Percentiles rank a stretch among this genome's conserved stretches.
These are phyloP conservation scores for Leptatherina wallacei DNA, from an alignment of 2,797 vertebrate species.

Conservation along the genomic window DNA sequence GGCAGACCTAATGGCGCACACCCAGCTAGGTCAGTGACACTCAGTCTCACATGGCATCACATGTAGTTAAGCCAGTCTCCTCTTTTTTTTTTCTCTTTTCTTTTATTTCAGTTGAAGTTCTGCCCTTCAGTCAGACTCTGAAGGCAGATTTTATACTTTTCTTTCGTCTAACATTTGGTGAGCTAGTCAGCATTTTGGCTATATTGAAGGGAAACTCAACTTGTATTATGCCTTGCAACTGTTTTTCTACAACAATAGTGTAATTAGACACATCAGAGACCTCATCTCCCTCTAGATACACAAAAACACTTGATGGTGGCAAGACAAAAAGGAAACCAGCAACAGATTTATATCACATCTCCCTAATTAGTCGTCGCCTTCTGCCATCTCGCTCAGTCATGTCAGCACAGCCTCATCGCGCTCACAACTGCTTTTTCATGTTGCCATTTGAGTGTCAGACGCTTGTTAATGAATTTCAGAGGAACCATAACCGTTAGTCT, in stretches of 20 bases:
- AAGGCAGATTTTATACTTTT: neutral
- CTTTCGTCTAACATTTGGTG: conserved; percentile 1
- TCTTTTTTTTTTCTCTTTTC: neutral
- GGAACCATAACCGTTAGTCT: conserved; percentile 49
- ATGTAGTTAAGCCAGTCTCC: neutral
- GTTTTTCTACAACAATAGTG: conserved; percentile 2
- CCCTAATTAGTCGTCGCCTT: conserved; percentile 46
- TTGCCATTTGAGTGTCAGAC: conserved; percentile 39
- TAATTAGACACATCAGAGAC: neutral
- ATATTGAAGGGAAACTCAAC: conserved; percentile 10
- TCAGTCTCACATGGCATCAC: conserved; percentile 23
- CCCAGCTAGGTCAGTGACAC: conserved; percentile 91
- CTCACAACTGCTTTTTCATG: conserved; percentile 42
- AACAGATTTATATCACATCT: conserved; percentile 42
- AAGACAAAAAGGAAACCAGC: conserved; percentile 24
- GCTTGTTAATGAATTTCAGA: conserved; percentile 50
- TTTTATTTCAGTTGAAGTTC: conserved; percentile 10
- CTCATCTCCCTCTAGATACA: conserved; percentile 32
- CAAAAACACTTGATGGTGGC: conserved; percentile 27
- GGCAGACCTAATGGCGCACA: conserved; percentile 91
- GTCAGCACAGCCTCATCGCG: conserved; percentile 32
- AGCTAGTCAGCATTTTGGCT: conserved; percentile 4
- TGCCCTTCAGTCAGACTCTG: neutral
- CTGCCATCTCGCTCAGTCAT: conserved; percentile 56
- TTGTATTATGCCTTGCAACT: conserved; percentile 11